Evolutionary conservation across 2,888 invertebrate species (phyloP).

Genomic region (Morpho deidamia): DNA sequence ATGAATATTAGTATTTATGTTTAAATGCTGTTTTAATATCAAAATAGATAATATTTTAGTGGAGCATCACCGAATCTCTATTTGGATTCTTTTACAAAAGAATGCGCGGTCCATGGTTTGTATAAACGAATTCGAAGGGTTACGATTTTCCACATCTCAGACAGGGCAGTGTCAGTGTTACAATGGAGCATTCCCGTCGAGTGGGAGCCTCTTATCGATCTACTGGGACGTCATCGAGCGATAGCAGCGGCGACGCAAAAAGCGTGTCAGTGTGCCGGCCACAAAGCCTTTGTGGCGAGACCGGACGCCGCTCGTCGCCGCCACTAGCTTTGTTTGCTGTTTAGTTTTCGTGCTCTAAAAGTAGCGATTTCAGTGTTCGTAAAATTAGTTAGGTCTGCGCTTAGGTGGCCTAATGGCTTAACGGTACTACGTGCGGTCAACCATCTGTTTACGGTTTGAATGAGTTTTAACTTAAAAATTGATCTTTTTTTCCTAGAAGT

Average conservation of each 20-base stretch:
- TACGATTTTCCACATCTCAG: constrained; percentile 72
- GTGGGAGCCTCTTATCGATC: constrained; percentile 76
- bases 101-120: no score
- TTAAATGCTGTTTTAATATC: no score
- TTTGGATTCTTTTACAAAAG: no score
- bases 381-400: constrained; percentile 43
- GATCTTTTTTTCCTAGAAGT: no score
- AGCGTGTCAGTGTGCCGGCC: constrained; percentile 73
- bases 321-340: constrained; percentile 68
- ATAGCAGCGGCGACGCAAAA: constrained; percentile 73
- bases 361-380: constrained; percentile 61
- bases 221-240: constrained; percentile 74
- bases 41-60: no score
- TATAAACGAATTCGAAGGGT: constrained; percentile 37
- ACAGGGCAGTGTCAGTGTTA: constrained; percentile 68
- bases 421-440: constrained; percentile 10
- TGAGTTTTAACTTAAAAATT: no score
- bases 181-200: constrained; percentile 72
- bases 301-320: constrained; percentile 71
- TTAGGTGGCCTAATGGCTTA: constrained; percentile 30
- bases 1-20: no score
- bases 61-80: no score
- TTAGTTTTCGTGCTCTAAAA: constrained; percentile 66
- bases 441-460: constrained; percentile 15
- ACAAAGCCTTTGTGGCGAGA: constrained; percentile 70